These are phyloP conservation scores for Puffinus mauretanicus DNA, from an alignment of 2,113 vertebrate species.

Conservation along the genomic window DNA sequence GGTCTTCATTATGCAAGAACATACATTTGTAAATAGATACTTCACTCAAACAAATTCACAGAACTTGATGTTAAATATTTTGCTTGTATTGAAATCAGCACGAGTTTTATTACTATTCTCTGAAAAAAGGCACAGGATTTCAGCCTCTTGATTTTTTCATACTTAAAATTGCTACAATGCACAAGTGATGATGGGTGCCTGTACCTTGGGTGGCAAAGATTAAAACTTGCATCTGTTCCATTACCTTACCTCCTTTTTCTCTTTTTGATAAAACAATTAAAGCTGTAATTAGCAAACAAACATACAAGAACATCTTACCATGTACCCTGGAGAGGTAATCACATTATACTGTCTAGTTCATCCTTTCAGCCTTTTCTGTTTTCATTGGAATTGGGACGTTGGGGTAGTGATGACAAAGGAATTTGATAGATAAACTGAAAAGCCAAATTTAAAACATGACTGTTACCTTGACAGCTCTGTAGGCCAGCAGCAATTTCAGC, in stretches of 20 bases:
- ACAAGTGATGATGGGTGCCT: not conserved
- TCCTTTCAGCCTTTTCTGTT: not conserved
- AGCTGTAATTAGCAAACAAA: not conserved
- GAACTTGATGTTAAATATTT: not conserved
- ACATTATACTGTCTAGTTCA: not conserved
- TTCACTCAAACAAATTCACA: not conserved
- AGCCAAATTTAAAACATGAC: not conserved
- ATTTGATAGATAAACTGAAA: not conserved
- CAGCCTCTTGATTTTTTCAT: not conserved
- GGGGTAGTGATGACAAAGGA: not conserved
- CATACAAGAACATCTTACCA: not conserved
- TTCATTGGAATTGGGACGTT: not conserved
- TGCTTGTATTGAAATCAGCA: not conserved
- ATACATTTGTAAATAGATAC: not conserved
- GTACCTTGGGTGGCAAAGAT: not conserved
- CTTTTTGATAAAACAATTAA: not conserved
- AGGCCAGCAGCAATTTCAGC: conserved; percentile 83
- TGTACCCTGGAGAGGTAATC: not conserved
- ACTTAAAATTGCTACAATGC: not conserved
- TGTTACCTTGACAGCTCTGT: conserved; percentile 77
- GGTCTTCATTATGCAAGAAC: not conserved
- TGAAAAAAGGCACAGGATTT: not conserved
- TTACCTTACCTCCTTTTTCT: not conserved
- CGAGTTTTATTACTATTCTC: not conserved
- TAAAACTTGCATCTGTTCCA: not conserved